phyloP scores from a whole-genome alignment of 2,113 vertebrate genomes.

The Trachemys scripta region DNA sequence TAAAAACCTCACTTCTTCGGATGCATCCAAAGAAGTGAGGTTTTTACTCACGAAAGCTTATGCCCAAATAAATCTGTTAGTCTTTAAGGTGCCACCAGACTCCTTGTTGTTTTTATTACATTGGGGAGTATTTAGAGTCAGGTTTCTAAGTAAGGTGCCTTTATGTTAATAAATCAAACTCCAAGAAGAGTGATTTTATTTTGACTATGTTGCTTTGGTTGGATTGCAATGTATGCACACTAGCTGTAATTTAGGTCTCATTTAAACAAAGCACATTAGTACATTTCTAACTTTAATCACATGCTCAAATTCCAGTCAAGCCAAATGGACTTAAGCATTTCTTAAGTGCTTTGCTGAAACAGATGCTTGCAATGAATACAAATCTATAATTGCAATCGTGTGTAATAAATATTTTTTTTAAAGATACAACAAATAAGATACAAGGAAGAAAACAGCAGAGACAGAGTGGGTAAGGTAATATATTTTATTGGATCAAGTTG shows the following conservation, averaged over 20 bases:
- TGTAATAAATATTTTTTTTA: background rate
- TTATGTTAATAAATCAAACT: background rate
- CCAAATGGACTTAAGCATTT: background rate
- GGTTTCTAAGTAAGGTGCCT: background rate
- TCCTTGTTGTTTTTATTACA: background rate
- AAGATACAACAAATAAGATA: background rate
- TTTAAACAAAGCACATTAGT: background rate
- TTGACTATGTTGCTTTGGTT: background rate
- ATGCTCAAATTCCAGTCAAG: background rate
- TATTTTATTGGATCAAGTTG: background rate
- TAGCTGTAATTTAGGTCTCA: background rate
- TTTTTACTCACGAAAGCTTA: too few species aligned
- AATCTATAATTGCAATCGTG: background rate
- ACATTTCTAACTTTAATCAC: background rate
- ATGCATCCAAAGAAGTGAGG: too few species aligned
- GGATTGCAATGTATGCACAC: background rate
- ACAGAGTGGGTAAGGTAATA: background rate
- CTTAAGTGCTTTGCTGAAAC: background rate
- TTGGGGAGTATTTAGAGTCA: background rate
- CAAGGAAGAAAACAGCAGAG: background rate
- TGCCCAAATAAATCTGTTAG: too few species aligned
- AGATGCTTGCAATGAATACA: background rate
- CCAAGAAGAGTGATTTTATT: constrained; percentile 32
- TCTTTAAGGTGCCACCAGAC: too few species aligned
- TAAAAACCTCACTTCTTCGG: too few species aligned